A percentile compares a stretch with the other conserved stretches of the same genome.
These are phyloP conservation scores for Phrynocephalus guinanensis DNA, from an alignment of 2,797 vertebrate genomes.

Conservation along the genomic window DNA sequence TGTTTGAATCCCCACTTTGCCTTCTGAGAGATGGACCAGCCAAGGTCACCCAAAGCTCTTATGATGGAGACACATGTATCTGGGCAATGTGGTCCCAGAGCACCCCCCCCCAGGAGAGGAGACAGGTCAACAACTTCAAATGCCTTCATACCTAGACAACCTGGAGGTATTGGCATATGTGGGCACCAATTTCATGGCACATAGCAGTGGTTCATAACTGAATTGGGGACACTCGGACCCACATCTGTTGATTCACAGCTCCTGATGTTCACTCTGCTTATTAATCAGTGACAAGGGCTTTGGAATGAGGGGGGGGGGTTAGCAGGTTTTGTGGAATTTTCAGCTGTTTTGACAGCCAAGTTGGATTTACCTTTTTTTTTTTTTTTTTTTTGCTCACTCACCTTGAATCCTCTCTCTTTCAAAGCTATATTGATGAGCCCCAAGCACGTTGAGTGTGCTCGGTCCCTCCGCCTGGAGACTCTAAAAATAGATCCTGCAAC, in stretches of 20 bases:
- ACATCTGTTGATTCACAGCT: neutral
- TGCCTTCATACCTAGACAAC: too few species aligned
- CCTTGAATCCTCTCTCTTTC: neutral
- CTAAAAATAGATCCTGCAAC: conserved; percentile 21
- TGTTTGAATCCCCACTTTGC: too few species aligned
- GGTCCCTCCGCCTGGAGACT: conserved; percentile 20
- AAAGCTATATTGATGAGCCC: neutral
- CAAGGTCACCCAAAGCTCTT: too few species aligned
- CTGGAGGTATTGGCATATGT: too few species aligned
- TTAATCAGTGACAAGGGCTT: too few species aligned
- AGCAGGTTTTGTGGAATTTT: neutral
- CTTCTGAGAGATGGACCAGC: too few species aligned
- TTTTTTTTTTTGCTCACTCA: neutral
- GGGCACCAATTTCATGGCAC: too few species aligned
- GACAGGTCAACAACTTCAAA: too few species aligned
- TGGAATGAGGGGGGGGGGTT: neutral
- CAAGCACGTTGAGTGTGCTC: neutral
- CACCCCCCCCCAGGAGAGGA: too few species aligned
- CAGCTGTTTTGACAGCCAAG: neutral
- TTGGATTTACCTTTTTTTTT: neutral
- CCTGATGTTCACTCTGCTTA: neutral
- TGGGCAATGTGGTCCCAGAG: too few species aligned
- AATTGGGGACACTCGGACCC: neutral
- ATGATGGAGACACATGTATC: too few species aligned
- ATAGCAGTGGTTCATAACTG: neutral